Base-by-base conservation (phyloP, 2,113 vertebrate species). In the Mustela nigripes region DNA sequence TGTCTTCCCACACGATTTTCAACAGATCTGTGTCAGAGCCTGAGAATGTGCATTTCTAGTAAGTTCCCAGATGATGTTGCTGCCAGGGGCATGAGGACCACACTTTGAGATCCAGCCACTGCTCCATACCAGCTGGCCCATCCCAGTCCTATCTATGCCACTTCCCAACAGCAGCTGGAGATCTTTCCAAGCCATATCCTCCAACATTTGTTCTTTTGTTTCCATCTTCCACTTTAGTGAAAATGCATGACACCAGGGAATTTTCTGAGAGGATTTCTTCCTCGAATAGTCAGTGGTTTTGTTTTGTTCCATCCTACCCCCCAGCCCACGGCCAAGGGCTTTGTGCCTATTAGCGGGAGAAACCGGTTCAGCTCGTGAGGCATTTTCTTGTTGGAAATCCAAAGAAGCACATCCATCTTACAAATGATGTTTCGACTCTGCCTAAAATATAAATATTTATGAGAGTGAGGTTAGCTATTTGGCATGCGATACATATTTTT, bases 391-490 rank as follows among this genome's bases (percentile, higher is more conserved):
- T 82, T 95, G 97, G 63, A 97, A 96, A 71, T 87, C 94, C 87
- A 92, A 95, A 97, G 96, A 96, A 95, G 65, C 76, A 87, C 91
- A 97, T 97, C 92, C 63, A 79, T 98, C 94, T 98, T 95, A 96
- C 87, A 97, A 98, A 95, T 83, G 96, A 97, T 96, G 95, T 97
- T 97, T 98, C 69, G 89, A 96, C 97, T 97, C 82, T 76, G 92
- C 86, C 93, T 95, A 94, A 82, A 84, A 87, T 73, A 97, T 98
- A 97, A 97, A 98, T 98, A 98, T 98, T 97, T 98, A 98, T 97
- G 92, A 97, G 91, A 31, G 28, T 95, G 96, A 97, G 97, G 96
- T 97, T 98, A 97, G 95, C 90, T 97, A 42, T 88, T 95, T 97
- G 97, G 95, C 96, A 98, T 97, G 96, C n/a, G 0, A 73, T 81